Evolutionary conservation across 2,797 vertebrate species (phyloP).

Genomic region (Rhodeus uyekii): DNA sequence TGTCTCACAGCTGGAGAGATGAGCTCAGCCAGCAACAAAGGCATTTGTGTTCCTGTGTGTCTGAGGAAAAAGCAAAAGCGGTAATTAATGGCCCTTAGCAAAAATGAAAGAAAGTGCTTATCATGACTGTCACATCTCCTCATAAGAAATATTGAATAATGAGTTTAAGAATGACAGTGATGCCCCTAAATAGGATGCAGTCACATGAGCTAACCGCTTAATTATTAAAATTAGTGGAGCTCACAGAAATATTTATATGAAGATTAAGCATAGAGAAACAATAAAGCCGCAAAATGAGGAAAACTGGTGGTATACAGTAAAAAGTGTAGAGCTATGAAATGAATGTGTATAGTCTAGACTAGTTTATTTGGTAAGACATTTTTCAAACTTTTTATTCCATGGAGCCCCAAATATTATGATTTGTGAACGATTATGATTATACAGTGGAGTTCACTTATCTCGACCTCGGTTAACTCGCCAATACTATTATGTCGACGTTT

Average conservation of each 20-base stretch:
- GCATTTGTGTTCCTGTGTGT: constrained; percentile 51
- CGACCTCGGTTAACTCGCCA: no score
- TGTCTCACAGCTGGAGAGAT: constrained; percentile 30
- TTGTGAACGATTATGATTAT: no score
- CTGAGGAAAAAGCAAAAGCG: constrained; percentile 46
- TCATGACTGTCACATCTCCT: neutral
- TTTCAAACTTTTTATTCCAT: neutral
- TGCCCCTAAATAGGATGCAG: neutral
- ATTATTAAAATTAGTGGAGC: neutral
- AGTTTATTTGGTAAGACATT: neutral
- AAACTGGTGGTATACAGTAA: no score
- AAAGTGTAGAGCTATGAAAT: no score
- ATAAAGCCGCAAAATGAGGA: no score
- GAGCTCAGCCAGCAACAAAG: constrained; percentile 51
- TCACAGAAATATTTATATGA: neutral
- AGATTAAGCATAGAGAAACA: neutral
- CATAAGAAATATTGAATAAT: neutral
- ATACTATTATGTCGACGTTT: no score
- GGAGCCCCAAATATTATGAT: neutral
- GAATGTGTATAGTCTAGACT: neutral
- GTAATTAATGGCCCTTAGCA: constrained; percentile 44
- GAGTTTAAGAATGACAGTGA: neutral
- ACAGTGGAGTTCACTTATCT: no score
- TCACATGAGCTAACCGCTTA: neutral
- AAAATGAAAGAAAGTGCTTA: constrained; percentile 12